phyloP scores from a whole-genome alignment of 2,113 vertebrate species.

The Percina caprodes region DNA sequence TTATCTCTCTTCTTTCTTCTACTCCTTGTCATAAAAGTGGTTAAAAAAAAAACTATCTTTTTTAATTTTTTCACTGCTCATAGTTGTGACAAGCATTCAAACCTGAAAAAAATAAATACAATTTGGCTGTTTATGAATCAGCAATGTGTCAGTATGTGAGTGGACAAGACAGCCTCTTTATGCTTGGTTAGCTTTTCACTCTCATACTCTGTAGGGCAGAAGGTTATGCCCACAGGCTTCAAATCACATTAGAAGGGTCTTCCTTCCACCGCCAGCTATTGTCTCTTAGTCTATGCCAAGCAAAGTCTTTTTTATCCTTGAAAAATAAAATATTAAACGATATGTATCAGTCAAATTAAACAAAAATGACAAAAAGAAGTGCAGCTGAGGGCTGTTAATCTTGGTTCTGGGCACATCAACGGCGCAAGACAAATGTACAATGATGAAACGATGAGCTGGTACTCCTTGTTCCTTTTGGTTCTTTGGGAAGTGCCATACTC shows the following conservation, averaged over 20 bases:
- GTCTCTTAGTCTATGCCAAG: slow-evolving; percentile 25
- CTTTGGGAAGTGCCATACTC: slow-evolving; percentile 61
- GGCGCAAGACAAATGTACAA: slow-evolving; percentile 23
- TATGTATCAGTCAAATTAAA: slow-evolving; percentile 14
- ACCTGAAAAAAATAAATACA: slow-evolving; percentile 38
- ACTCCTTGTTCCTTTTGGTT: slow-evolving; percentile 48
- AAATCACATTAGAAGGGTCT: slow-evolving; percentile 57
- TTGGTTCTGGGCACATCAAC: slow-evolving; percentile 15
- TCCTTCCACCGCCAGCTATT: slow-evolving; percentile 35
- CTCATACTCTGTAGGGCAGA: slow-evolving; percentile 58
- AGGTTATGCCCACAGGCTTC: slow-evolving; percentile 58
- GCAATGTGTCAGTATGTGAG: slow-evolving; percentile 70
- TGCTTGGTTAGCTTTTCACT: slow-evolving; percentile 69
- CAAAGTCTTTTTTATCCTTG: not conserved
- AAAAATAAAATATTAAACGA: slow-evolving; percentile 16
- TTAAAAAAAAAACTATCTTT: slow-evolving; percentile 1
- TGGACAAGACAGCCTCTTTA: slow-evolving; percentile 66
- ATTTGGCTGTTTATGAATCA: slow-evolving; percentile 64
- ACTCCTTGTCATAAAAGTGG: slow-evolving; percentile 12
- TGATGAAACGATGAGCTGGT: slow-evolving; percentile 49
- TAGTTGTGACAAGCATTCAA: slow-evolving; percentile 40
- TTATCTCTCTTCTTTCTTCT: not conserved
- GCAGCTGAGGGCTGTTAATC: slow-evolving; percentile 29
- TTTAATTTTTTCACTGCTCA: slow-evolving; percentile 27
- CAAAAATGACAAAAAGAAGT: slow-evolving; percentile 8